Evolutionary conservation across 2,113 vertebrate genomes (phyloP).

Genomic region (Cyprinus carpio): DNA sequence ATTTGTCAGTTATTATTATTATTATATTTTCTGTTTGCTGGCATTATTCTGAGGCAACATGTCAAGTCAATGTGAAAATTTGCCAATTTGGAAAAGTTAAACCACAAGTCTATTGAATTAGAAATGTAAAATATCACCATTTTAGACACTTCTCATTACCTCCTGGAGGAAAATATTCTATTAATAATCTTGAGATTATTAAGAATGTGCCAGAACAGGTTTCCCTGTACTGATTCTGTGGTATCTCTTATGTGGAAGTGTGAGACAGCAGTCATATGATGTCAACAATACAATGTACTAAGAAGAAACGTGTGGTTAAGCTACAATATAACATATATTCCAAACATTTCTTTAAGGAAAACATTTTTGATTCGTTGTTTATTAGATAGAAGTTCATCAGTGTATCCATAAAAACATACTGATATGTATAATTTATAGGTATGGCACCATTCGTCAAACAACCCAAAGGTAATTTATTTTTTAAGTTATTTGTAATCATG

Average conservation of each 20-base stretch:
- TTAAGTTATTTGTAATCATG: not conserved
- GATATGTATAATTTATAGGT: not conserved
- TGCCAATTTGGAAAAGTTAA: no score
- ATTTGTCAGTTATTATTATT: not conserved
- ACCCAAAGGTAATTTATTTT: not conserved
- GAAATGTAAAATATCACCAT: not conserved
- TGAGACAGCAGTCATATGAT: not conserved
- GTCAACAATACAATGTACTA: not conserved
- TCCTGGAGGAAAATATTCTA: not conserved
- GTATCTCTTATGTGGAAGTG: not conserved
- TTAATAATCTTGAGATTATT: not conserved
- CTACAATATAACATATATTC: not conserved
- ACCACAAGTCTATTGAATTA: not conserved
- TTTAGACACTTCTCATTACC: not conserved
- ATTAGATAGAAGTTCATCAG: not conserved
- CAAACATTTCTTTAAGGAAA: not conserved
- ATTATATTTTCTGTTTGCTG: not conserved
- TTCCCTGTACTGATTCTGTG: not conserved
- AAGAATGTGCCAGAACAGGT: slow-evolving; percentile 19
- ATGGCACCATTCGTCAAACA: not conserved
- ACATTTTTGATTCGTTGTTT: not conserved
- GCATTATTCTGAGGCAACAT: not conserved
- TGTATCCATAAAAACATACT: not conserved
- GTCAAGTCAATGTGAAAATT: not conserved
- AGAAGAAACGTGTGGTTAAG: not conserved